phyloP scores from a whole-genome alignment of 2,888 invertebrate species.

The Lottia scabra region DNA sequence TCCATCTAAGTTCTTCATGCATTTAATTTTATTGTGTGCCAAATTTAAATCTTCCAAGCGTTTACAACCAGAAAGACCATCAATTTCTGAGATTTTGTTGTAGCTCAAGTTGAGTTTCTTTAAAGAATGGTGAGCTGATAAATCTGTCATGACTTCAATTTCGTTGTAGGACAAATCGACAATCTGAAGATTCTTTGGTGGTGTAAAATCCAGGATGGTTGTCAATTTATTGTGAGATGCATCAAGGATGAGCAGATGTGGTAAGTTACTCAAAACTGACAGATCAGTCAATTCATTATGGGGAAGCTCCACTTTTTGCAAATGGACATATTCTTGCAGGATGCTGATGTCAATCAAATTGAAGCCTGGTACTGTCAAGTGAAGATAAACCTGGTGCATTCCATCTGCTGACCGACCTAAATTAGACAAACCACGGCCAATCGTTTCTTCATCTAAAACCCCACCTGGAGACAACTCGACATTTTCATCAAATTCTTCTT shows the following conservation, averaged over 20 bases:
- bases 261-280: constrained; percentile 58
- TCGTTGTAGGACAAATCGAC: constrained; percentile 66
- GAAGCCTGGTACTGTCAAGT: constrained; percentile 64
- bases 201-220: constrained; percentile 61
- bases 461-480: constrained; percentile 60
- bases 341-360: constrained; percentile 59
- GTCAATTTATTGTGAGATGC: constrained; percentile 66
- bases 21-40: constrained; percentile 64
- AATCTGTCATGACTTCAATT: constrained; percentile 61
- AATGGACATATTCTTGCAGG: constrained; percentile 57
- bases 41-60: constrained; percentile 61
- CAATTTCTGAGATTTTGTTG: constrained; percentile 58
- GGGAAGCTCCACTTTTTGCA: constrained; percentile 66
- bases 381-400: constrained; percentile 62
- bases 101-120: constrained; percentile 61
- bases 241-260: constrained; percentile 62
- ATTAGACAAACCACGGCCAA: constrained; percentile 62
- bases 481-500: constrained; percentile 43
- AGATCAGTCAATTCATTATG: constrained; percentile 67
- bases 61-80: constrained; percentile 59
- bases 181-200: constrained; percentile 62
- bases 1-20: constrained; percentile 61
- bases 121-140: constrained; percentile 62
- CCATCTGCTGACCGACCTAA: constrained; percentile 66
- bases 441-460: constrained; percentile 64